Conservation (phyloP, 2,888 invertebrate genomes). For the Lasioglossum villosulum region DNA sequence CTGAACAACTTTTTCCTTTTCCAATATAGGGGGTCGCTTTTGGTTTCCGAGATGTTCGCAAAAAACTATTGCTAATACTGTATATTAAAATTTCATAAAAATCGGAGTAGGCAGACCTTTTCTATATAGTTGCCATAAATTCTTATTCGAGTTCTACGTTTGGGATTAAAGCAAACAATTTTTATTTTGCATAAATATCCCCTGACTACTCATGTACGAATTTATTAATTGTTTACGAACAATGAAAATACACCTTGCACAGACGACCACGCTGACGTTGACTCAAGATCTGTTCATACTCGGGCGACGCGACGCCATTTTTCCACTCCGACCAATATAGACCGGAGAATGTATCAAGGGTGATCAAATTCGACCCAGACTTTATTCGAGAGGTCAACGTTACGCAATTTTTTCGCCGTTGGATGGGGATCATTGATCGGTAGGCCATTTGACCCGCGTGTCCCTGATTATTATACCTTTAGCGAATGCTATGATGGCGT, state of each 20-base stretch:
- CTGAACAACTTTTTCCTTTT: too few relatives aligned
- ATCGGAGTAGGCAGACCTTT: too few relatives aligned
- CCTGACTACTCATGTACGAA: not conserved
- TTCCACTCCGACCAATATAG: not conserved
- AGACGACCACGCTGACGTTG: not conserved
- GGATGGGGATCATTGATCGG: constrained; percentile 39
- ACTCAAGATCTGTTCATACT: not conserved
- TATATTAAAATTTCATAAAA: too few relatives aligned
- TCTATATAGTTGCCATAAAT: too few relatives aligned
- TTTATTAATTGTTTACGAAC: not conserved
- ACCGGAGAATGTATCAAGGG: not conserved
- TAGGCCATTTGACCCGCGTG: not conserved
- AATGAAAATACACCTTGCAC: not conserved
- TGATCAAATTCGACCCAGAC: constrained; percentile 43
- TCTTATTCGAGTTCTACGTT: not conserved
- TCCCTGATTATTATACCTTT: not conserved
- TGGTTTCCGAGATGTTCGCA: too few relatives aligned
- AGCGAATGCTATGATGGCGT: not conserved
- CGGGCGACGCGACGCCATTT: not conserved
- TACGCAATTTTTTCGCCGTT: not conserved
- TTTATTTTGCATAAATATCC: not conserved
- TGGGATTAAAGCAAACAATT: not conserved
- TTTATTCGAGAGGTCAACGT: constrained; percentile 31
- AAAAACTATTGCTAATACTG: too few relatives aligned
- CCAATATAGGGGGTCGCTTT: too few relatives aligned